Evolutionary conservation across 92 coral and sea anemone genomes (phyloP).

Genomic region (Zoanthus sansibaricus): DNA sequence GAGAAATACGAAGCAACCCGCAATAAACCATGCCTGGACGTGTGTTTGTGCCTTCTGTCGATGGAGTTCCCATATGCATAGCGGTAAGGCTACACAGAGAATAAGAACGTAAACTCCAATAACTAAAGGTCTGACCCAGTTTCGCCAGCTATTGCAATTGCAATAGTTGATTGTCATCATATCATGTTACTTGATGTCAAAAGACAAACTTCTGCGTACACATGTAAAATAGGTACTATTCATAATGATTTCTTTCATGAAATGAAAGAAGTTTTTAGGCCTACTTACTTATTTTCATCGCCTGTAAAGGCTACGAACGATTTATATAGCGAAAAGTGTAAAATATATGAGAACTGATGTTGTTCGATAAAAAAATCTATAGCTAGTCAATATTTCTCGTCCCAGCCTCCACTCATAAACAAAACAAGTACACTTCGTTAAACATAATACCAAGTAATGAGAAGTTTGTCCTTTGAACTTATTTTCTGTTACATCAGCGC

Average conservation of each 20-base stretch:
- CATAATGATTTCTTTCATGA: not conserved
- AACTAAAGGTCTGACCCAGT: slow-evolving; percentile 86
- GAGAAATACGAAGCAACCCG: slow-evolving; percentile 88
- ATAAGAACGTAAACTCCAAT: slow-evolving; percentile 72
- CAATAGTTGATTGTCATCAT: slow-evolving; percentile 59
- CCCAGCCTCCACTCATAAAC: slow-evolving; percentile 12
- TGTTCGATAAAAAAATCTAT: not conserved
- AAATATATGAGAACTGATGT: not conserved
- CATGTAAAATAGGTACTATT: not conserved
- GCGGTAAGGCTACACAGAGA: slow-evolving; percentile 89
- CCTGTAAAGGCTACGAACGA: not conserved
- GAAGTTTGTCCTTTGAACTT: not conserved
- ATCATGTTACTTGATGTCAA: not conserved
- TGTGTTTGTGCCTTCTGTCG: slow-evolving; percentile 81
- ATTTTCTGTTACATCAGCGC: slow-evolving; percentile 7
- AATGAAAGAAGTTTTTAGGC: not conserved
- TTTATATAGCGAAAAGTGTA: not conserved
- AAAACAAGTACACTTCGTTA: not conserved
- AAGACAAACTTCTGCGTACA: not conserved
- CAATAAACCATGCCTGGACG: slow-evolving; percentile 93
- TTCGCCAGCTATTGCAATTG: slow-evolving; percentile 70
- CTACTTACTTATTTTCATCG: not conserved
- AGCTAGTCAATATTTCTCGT: not conserved
- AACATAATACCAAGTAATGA: not conserved
- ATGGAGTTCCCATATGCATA: slow-evolving; percentile 90